These are phyloP conservation scores for Callinectes sapidus DNA, from an alignment of 2,888 invertebrate genomes.

Conservation along the genomic window DNA sequence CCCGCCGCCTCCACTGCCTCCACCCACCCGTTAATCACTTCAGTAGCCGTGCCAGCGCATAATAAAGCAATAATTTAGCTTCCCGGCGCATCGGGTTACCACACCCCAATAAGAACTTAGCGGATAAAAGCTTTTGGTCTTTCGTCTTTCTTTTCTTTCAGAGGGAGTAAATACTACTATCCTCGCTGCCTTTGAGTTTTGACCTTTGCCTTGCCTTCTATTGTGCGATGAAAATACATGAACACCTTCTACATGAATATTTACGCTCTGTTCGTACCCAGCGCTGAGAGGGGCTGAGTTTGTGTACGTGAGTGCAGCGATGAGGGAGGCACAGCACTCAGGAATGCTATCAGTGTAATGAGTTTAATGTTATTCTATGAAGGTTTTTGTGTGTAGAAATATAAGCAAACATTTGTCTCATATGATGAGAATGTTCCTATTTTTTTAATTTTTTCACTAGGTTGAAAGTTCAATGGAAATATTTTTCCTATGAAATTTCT, in stretches of 20 bases:
- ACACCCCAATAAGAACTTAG: background rate
- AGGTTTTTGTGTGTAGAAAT: too few relatives aligned
- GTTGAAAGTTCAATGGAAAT: too few relatives aligned
- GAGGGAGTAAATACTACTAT: background rate
- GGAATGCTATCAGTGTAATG: background rate
- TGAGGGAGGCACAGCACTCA: background rate
- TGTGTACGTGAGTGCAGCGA: background rate
- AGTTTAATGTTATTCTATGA: too few relatives aligned
- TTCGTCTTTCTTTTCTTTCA: background rate
- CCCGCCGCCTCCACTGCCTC: background rate
- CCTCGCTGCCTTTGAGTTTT: background rate
- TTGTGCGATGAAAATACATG: background rate
- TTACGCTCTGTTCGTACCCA: background rate
- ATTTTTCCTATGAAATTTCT: too few relatives aligned
- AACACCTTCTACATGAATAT: background rate
- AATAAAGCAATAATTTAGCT: background rate
- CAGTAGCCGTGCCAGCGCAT: background rate
- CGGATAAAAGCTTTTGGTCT: background rate
- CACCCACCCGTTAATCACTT: background rate
- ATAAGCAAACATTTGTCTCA: too few relatives aligned
- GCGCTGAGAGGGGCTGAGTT: background rate
- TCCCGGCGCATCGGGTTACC: background rate
- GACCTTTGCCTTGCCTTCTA: background rate
- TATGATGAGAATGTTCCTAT: too few relatives aligned
- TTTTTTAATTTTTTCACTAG: too few relatives aligned